Evolutionary conservation across 2,113 vertebrate genomes (phyloP).

Genomic region (Cynocephalus volans): DNA sequence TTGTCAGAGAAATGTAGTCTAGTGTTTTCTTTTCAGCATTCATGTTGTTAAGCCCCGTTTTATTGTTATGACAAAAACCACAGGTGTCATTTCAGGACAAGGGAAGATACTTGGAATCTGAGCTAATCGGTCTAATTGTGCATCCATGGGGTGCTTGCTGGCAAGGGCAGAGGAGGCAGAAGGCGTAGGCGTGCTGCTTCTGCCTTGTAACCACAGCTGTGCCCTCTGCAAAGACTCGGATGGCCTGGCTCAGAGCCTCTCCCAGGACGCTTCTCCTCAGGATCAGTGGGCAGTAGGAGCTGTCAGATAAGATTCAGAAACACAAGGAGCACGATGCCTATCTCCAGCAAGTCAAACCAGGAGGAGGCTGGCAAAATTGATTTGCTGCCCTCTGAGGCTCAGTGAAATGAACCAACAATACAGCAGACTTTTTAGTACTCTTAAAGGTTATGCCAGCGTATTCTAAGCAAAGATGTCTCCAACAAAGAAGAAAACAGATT

Average conservation of each 20-base stretch:
- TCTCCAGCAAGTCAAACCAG: background rate
- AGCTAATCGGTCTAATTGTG: background rate
- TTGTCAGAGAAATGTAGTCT: background rate
- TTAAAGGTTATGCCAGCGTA: rapidly evolving
- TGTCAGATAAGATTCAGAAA: background rate
- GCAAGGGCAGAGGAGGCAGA: rapidly evolving
- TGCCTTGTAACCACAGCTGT: background rate
- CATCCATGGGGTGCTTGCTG: rapidly evolving
- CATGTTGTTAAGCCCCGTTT: background rate
- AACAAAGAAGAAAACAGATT: background rate
- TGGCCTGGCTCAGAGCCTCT: background rate
- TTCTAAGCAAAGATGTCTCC: background rate
- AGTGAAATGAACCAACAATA: rapidly evolving
- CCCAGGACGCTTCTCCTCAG: background rate
- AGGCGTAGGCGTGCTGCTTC: rapidly evolving
- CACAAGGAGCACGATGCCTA: background rate
- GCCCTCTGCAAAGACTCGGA: background rate
- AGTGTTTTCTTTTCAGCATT: background rate
- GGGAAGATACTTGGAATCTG: background rate
- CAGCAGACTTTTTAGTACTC: rapidly evolving
- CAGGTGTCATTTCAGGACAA: background rate
- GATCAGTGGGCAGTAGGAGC: background rate
- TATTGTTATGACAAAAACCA: background rate
- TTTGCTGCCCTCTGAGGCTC: background rate
- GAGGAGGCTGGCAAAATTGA: background rate